Evolutionary conservation across 1,140 invertebrate species (phyloP).

Genomic region (Zaprionus tsacasi): DNA sequence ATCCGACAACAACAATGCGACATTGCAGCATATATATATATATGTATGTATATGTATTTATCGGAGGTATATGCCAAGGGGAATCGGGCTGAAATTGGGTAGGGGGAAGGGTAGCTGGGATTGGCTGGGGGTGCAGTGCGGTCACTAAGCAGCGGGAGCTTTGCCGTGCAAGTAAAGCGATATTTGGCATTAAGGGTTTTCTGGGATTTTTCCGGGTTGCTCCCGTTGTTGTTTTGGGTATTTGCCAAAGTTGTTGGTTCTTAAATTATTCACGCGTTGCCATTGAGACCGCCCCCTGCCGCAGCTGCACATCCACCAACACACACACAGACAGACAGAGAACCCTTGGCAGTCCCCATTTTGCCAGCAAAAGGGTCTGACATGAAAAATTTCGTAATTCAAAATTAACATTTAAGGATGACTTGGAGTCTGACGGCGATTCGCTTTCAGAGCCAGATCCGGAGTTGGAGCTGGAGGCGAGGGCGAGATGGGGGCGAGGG

Average conservation of each 20-base stretch:
- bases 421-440: slow-evolving; percentile 59
- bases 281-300: slow-evolving; percentile 29
- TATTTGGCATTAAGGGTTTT: slow-evolving; percentile 80
- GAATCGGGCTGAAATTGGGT: background rate
- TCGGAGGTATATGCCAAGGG: background rate
- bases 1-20: slow-evolving; percentile 48
- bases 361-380: slow-evolving; percentile 50
- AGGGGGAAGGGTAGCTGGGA: background rate
- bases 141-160: no score
- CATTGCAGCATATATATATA: slow-evolving; percentile 48
- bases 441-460: background rate
- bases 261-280: slow-evolving; percentile 78
- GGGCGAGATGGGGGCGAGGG: background rate
- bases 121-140: no score
- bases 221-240: slow-evolving; percentile 48
- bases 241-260: slow-evolving; percentile 68
- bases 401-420: slow-evolving; percentile 83
- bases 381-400: slow-evolving; percentile 81
- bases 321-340: background rate
- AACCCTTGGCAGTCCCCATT: slow-evolving; percentile 1
- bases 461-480: background rate
- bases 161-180: slow-evolving; percentile 68
- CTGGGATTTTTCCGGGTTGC: slow-evolving; percentile 50
- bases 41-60: background rate
- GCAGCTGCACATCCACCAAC: background rate